Evolutionary conservation across 2,888 invertebrate species (phyloP), one percentile per base, ranked within the genome.

Genomic region (Mylabris sibirica): DNA sequence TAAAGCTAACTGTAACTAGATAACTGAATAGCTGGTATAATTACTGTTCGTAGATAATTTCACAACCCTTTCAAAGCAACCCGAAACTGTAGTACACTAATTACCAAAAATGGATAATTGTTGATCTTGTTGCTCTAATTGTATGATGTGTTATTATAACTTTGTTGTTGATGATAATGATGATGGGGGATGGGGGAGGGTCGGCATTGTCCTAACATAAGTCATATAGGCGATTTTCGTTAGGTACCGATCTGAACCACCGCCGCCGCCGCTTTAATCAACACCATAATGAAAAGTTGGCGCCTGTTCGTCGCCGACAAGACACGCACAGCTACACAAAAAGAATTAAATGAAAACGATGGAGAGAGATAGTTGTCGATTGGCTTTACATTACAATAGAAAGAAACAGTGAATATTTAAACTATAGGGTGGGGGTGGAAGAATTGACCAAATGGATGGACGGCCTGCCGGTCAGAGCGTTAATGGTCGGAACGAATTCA

Each of bases 281-380:
- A 81, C 79, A 80, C 80, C 77, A 81, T 84, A 84, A 84, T 84
- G 84, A 84, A 84, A 83, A 81, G 81, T 83, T 84, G 84, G 84
- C 84, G 84, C 84, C 84, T 82, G 76, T 73, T 77, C 78, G 84
- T 83, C 84, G 84, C 81, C 78, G 74, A 77, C 77, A 74, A 82
- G 80, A 80, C 83, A 84, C 83, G 83, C 83, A 82, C 80, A 81
- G 79, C 80, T 76, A 80, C 78, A 82, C 82, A 81, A 81, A 83
- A 84, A 83, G 82, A 83, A 82, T 80, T 79, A 80, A 81, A 78
- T 78, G 77, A 73, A 70, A 68, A 68, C 60, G 59, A 30, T 59
- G 59, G 71, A 69, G 68, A 67, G 73, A 78, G 78, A 81, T 3
- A 8, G 80, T 78, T 72, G 79, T 79, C 80, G 78, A 79, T 82